phyloP scores from a whole-genome alignment of 1,140 invertebrate genomes.

The Heliconius hermathena region DNA sequence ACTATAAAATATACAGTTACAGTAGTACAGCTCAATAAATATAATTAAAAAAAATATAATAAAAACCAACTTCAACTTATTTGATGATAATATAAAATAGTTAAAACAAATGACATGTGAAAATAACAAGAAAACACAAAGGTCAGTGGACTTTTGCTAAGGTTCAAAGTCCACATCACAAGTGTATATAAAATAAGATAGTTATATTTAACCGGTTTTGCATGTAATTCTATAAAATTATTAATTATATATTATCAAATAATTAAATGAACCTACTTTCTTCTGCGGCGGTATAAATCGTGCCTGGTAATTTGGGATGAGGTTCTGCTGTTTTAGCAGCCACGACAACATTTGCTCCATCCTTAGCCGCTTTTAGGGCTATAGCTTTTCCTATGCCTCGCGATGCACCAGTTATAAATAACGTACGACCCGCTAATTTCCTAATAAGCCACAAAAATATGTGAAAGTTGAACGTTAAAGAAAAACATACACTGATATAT shows the following conservation, averaged over 20 bases:
- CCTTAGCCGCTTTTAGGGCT: slow-evolving; percentile 94
- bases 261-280: slow-evolving; percentile 87
- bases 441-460: slow-evolving; percentile 76
- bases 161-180: slow-evolving; percentile 53
- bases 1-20: background rate
- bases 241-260: slow-evolving; percentile 3
- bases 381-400: slow-evolving; percentile 99
- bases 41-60: background rate
- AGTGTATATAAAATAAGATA: background rate
- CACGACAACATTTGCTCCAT: slow-evolving; percentile 97
- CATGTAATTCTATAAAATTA: slow-evolving; percentile 2
- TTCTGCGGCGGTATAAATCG: slow-evolving; percentile 97
- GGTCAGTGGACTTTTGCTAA: slow-evolving; percentile 35
- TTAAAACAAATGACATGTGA: background rate
- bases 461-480: slow-evolving; percentile 47
- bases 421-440: slow-evolving; percentile 94
- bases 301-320: slow-evolving; percentile 98
- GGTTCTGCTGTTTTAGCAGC: slow-evolving; percentile 98
- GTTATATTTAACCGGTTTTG: background rate
- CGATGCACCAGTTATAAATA: slow-evolving; percentile 98
- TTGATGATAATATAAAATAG: background rate
- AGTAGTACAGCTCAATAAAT: background rate
- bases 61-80: background rate
- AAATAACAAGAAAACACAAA: slow-evolving; percentile 18
- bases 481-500: slow-evolving; percentile 10